Conservation (phyloP, 2,888 invertebrate genomes). For the Aphodius sticticus region DNA sequence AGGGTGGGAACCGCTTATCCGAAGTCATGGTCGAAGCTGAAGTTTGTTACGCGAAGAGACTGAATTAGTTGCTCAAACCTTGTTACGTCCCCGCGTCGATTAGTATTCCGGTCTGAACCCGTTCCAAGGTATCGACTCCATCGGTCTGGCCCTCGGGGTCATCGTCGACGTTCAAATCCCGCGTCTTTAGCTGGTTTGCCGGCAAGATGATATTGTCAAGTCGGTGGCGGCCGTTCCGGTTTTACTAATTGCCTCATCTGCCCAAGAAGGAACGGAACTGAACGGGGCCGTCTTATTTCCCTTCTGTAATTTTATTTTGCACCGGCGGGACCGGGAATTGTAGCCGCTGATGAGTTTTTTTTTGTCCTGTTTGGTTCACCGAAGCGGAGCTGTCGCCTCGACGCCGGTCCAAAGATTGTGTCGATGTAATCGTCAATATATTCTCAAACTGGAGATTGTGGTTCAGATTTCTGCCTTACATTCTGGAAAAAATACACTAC, state of each 20-base stretch:
- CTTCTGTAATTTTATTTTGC: not conserved
- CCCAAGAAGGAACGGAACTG: not conserved
- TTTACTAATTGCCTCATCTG: slow-evolving; percentile 4
- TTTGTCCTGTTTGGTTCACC: not conserved
- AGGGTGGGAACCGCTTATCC: too few species aligned
- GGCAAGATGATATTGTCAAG: not conserved
- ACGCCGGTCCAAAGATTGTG: not conserved
- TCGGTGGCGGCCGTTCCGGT: not conserved
- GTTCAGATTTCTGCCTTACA: too few species aligned
- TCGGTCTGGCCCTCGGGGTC: not conserved
- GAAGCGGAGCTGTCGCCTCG: not conserved
- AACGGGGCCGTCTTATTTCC: not conserved
- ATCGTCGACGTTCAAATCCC: not conserved
- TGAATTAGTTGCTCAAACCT: not conserved
- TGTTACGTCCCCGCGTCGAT: not conserved
- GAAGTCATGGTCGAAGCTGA: too few species aligned
- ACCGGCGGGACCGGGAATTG: not conserved
- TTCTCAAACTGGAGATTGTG: not conserved
- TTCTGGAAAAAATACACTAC: too few species aligned
- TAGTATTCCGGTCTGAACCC: slow-evolving; percentile 4
- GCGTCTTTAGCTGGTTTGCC: not conserved
- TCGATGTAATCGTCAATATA: not conserved
- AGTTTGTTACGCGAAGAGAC: not conserved
- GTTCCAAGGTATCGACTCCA: not conserved
- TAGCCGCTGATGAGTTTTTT: not conserved